Percentiles rank a stretch among this genome's conserved stretches.
These are phyloP conservation scores for Philaethria dido DNA, from an alignment of 2,888 invertebrate genomes.

Conservation along the genomic window DNA sequence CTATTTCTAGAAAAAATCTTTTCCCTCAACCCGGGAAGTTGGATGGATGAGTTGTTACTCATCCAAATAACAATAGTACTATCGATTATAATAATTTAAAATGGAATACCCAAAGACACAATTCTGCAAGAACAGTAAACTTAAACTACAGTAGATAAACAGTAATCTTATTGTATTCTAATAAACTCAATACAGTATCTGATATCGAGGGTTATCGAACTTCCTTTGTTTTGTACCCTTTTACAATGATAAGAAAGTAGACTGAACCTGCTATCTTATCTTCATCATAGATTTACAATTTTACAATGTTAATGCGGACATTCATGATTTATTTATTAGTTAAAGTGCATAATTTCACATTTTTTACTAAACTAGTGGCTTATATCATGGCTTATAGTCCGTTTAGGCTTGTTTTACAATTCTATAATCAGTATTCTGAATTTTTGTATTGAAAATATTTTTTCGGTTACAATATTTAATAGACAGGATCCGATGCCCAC, in stretches of 20 bases:
- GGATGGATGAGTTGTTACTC: no score
- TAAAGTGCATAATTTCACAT: conserved; percentile 4
- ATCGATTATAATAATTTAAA: no score
- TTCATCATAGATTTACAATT: conserved; percentile 23
- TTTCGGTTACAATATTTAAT: no score
- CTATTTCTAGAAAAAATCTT: no score
- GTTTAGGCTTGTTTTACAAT: no score
- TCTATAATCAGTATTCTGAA: no score
- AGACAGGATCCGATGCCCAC: no score
- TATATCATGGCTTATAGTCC: no score
- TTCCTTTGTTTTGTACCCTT: conserved; percentile 31
- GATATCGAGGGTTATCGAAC: conserved; percentile 37
- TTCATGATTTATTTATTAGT: conserved; percentile 7
- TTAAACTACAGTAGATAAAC: not conserved
- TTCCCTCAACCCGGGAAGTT: no score
- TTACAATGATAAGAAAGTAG: conserved; percentile 38
- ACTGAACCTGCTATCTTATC: conserved; percentile 29
- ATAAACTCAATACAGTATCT: conserved; percentile 32
- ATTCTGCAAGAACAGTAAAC: not conserved
- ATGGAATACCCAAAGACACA: not conserved
- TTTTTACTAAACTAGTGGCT: not conserved
- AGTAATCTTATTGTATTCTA: conserved; percentile 27
- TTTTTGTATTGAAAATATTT: no score
- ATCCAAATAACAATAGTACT: no score
- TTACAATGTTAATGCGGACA: conserved; percentile 4